phyloP scores from a whole-genome alignment of 2,888 invertebrate species.

The Drosophila quasianomalipes region DNA sequence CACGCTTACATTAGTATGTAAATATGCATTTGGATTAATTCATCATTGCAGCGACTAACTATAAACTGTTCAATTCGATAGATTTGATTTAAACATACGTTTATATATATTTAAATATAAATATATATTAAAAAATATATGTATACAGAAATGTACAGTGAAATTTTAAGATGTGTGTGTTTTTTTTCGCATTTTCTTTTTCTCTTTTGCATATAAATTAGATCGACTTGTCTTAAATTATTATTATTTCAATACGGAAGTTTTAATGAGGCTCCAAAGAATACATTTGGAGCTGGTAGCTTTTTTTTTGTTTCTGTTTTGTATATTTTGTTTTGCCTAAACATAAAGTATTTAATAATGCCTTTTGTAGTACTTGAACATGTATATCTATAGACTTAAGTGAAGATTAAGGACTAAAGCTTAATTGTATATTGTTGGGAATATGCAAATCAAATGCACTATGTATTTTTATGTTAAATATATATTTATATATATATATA shows the following conservation, averaged over 20 bases:
- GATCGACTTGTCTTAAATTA: conserved; percentile 61
- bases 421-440: conserved; percentile 53
- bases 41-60: conserved; percentile 48
- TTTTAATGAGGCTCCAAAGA: conserved; percentile 34
- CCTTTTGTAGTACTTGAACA: conserved; percentile 49
- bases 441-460: conserved; percentile 66
- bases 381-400: conserved; percentile 13
- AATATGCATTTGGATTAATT: conserved; percentile 31
- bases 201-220: conserved; percentile 50
- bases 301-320: conserved; percentile 10
- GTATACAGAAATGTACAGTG: conserved; percentile 50
- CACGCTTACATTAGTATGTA: conserved; percentile 32
- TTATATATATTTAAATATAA: neutral
- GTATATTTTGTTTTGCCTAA: conserved; percentile 14
- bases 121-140: conserved; percentile 11
- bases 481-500: neutral
- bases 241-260: conserved; percentile 49
- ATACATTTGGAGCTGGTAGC: conserved; percentile 27
- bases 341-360: conserved; percentile 49
- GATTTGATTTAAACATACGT: conserved; percentile 44
- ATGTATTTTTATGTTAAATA: conserved; percentile 15
- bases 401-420: conserved; percentile 33
- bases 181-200: conserved; percentile 7
- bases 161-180: conserved; percentile 18
- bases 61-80: conserved; percentile 47